Conservation (phyloP, 1,140 invertebrate genomes). For the Chironomus tepperi region DNA sequence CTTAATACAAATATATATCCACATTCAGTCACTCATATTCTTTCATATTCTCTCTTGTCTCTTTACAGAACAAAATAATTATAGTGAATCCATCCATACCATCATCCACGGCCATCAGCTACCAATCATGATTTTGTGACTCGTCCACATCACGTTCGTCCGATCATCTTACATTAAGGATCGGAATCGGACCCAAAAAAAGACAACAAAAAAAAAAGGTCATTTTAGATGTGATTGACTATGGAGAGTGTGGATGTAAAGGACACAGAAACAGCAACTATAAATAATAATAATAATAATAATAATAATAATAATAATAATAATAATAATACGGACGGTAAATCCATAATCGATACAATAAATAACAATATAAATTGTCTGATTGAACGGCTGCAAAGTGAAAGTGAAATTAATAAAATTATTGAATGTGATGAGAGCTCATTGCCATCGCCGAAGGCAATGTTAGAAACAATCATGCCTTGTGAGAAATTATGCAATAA, state of each 20-base stretch:
- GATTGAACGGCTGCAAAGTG: not conserved
- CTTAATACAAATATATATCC: too few relatives aligned
- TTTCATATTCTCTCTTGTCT: too few relatives aligned
- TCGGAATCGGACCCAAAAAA: too few relatives aligned
- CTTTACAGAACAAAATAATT: too few relatives aligned
- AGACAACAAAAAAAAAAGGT: too few relatives aligned
- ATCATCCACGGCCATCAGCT: too few relatives aligned
- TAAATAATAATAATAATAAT: not conserved
- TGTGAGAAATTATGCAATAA: slow-evolving; percentile 18
- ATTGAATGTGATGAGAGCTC: not conserved
- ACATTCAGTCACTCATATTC: too few relatives aligned
- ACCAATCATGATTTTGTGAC: too few relatives aligned
- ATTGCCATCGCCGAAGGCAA: slow-evolving; percentile 21
- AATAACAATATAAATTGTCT: not conserved
- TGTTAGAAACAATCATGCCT: slow-evolving; percentile 15
- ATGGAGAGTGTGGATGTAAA: not conserved
- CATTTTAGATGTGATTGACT: not conserved
- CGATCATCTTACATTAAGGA: too few relatives aligned
- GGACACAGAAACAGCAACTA: not conserved
- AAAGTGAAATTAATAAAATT: not conserved
- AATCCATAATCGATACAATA: not conserved
- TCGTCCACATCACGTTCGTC: too few relatives aligned
- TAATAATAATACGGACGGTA: not conserved
- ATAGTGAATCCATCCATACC: too few relatives aligned
- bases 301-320: not conserved